A percentile compares a stretch with the other conserved stretches of the same genome.
These are phyloP conservation scores for Vulpes vulpes DNA, from an alignment of 2,113 vertebrate species.

Conservation along the genomic window DNA sequence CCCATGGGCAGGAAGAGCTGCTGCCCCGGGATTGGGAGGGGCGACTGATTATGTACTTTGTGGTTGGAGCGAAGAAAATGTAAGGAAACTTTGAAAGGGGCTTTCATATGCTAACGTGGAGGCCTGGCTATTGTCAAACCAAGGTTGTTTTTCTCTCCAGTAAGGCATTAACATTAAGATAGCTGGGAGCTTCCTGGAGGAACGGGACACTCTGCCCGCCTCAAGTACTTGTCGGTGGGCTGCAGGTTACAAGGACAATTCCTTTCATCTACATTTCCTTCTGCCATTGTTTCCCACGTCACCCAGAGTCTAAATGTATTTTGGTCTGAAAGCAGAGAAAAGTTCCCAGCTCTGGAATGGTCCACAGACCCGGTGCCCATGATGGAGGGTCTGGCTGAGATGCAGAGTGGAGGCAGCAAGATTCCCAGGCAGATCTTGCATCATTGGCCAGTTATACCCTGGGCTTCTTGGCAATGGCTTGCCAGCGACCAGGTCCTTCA, in stretches of 20 bases:
- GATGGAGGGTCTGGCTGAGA: neutral
- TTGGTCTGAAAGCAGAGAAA: neutral
- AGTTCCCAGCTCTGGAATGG: neutral
- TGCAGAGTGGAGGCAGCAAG: neutral
- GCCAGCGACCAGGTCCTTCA: neutral
- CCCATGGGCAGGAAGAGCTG: neutral
- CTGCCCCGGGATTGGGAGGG: neutral
- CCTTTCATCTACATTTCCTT: neutral
- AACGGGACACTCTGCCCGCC: neutral
- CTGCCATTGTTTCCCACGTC: neutral
- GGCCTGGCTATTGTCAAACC: neutral
- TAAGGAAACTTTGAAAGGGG: neutral
- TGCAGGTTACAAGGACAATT: neutral
- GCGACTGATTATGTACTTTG: neutral
- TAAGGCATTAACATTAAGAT: neutral
- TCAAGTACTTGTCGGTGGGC: neutral
- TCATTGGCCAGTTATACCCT: no score
- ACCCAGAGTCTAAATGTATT: neutral
- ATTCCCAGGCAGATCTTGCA: no score
- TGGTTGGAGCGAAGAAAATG: neutral
- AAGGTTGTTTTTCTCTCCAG: neutral
- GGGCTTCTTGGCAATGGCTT: neutral
- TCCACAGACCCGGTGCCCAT: neutral
- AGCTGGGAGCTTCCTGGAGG: neutral
- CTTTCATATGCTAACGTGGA: neutral